Percentiles rank a stretch among this genome's conserved stretches.
Evolutionary conservation across 2,113 vertebrate species (phyloP).

Genomic region (Percopsis transmontana): DNA sequence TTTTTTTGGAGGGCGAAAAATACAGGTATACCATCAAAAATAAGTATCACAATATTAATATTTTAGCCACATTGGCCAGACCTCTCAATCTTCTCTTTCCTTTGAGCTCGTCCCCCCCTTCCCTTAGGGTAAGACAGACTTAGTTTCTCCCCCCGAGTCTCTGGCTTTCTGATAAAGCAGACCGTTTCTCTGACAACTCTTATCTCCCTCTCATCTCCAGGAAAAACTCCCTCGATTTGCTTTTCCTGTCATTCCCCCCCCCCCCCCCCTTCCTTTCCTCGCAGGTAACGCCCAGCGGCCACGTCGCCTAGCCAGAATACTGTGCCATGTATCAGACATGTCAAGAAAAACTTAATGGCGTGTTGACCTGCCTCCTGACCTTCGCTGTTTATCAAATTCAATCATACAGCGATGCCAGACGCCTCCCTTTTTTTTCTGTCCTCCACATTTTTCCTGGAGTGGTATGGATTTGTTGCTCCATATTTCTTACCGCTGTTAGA

Average conservation of each 20-base stretch:
- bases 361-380: slow-evolving; percentile 46
- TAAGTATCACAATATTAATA: background rate
- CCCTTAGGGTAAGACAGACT: slow-evolving; percentile 28
- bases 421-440: background rate
- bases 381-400: slow-evolving; percentile 53
- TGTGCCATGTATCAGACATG: slow-evolving; percentile 44
- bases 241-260: slow-evolving; percentile 15
- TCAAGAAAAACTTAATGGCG: slow-evolving; percentile 52
- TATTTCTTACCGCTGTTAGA: slow-evolving; percentile 54
- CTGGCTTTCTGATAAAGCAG: slow-evolving; percentile 48
- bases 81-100: slow-evolving; percentile 8
- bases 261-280: slow-evolving; percentile 1
- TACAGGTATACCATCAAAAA: no score
- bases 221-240: slow-evolving; percentile 41
- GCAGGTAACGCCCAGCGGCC: slow-evolving; percentile 28
- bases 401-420: slow-evolving; percentile 34
- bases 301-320: slow-evolving; percentile 13
- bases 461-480: slow-evolving; percentile 59
- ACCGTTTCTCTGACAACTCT: slow-evolving; percentile 48
- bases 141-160: slow-evolving; percentile 32
- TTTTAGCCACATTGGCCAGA: slow-evolving; percentile 1
- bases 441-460: slow-evolving; percentile 32
- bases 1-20: no score
- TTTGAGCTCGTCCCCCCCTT: slow-evolving; percentile 22
- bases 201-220: slow-evolving; percentile 58